These are phyloP conservation scores for Nephrocerus scutellatus DNA, from an alignment of 2,888 invertebrate genomes.

Conservation along the genomic window DNA sequence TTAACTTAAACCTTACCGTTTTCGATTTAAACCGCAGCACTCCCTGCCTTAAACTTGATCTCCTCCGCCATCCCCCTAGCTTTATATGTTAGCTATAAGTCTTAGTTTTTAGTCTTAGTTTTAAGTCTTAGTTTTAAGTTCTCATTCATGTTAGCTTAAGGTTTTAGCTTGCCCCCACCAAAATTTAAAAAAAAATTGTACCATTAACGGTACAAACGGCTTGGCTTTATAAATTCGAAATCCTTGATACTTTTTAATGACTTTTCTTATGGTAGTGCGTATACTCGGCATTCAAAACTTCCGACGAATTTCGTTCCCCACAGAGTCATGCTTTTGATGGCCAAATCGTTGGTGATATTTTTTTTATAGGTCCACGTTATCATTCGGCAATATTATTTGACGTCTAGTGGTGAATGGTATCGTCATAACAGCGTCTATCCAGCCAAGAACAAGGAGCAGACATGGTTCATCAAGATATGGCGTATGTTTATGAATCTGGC, in stretches of 20 bases:
- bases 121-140: no score
- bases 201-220: slow-evolving; percentile 18
- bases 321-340: slow-evolving; percentile 11
- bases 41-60: no score
- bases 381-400: slow-evolving; percentile 5
- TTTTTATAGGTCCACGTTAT: not conserved
- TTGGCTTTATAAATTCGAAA: slow-evolving; percentile 1
- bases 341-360: slow-evolving; percentile 5
- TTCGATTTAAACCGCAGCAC: no score
- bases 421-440: slow-evolving; percentile 2
- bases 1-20: no score
- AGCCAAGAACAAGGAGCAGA: not conserved
- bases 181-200: no score
- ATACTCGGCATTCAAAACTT: slow-evolving; percentile 12
- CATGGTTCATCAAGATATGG: slow-evolving; percentile 2
- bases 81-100: no score
- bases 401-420: slow-evolving; percentile 1
- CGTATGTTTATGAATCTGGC: slow-evolving; percentile 1
- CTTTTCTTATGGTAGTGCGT: slow-evolving; percentile 2
- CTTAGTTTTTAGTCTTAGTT: no score
- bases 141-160: no score
- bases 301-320: slow-evolving; percentile 10
- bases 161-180: no score
- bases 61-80: no score
- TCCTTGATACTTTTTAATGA: slow-evolving; percentile 5